Percentiles rank a stretch among this genome's conserved stretches.
phyloP scores from a whole-genome alignment of 2,113 vertebrate genomes.

The Cygnus buccinator region DNA sequence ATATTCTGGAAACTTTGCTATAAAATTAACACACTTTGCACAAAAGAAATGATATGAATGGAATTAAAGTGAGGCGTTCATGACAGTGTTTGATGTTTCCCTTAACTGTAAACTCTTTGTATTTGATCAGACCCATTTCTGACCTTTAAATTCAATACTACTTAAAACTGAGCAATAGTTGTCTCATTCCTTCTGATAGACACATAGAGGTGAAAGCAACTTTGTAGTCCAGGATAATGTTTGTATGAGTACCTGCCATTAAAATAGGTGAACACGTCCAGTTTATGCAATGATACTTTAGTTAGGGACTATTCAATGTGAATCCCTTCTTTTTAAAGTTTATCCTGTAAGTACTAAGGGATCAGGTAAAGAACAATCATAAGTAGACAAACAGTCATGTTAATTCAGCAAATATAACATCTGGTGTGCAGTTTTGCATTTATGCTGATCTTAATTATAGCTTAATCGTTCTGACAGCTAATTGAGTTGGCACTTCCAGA shows the following conservation, averaged over 20 bases:
- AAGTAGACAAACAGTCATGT: background rate
- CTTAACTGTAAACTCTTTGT: background rate
- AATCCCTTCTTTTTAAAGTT: background rate
- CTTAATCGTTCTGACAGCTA: background rate
- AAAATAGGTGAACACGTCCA: background rate
- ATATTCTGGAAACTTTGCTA: background rate
- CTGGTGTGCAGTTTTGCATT: background rate
- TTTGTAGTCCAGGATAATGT: background rate
- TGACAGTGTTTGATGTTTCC: background rate
- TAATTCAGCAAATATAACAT: background rate
- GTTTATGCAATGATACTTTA: background rate
- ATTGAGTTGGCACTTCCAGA: background rate
- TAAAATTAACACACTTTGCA: background rate
- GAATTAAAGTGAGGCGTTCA: background rate
- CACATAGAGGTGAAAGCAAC: background rate
- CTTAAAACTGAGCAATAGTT: background rate
- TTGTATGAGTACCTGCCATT: background rate
- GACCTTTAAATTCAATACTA: background rate
- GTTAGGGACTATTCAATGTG: background rate
- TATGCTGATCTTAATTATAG: background rate
- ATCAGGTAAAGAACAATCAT: background rate
- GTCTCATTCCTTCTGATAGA: background rate
- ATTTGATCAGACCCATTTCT: background rate
- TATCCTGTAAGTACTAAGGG: accelerated
- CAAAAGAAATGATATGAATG: background rate